These are phyloP conservation scores for Sycobia sp. DNA, from an alignment of 1,140 invertebrate species.

Conservation along the genomic window DNA sequence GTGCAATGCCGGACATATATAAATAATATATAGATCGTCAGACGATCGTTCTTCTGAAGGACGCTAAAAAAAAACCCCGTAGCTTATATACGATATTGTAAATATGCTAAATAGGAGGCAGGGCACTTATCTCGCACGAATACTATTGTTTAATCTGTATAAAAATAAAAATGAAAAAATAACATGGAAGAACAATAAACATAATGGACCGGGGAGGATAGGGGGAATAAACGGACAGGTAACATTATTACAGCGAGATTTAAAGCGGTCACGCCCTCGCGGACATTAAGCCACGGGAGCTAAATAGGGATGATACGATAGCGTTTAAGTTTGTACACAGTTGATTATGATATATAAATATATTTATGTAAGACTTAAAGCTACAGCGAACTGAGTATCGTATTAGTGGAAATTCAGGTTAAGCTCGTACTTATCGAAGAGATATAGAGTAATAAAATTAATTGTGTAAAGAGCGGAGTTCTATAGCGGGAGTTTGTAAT, in stretches of 20 bases:
- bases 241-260: too few species aligned
- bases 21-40: too few species aligned
- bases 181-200: too few species aligned
- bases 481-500: too few species aligned
- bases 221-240: background rate
- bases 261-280: background rate
- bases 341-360: background rate
- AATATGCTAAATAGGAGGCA: background rate
- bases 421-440: conserved; percentile 19
- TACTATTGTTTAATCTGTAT: background rate
- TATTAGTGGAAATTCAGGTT: background rate
- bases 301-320: background rate
- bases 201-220: background rate
- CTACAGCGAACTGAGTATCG: conserved; percentile 1
- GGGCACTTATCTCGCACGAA: background rate
- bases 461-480: too few species aligned
- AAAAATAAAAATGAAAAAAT: too few species aligned
- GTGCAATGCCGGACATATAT: conserved; percentile 26
- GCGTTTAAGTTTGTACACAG: conserved; percentile 25
- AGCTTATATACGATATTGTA: too few species aligned
- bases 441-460: background rate
- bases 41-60: conserved; percentile 1
- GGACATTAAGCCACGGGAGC: too few species aligned
- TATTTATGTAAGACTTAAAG: background rate
- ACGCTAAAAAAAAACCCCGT: conserved; percentile 16